phyloP scores from a whole-genome alignment of 2,797 vertebrate species.

The Xyrichtys novacula region DNA sequence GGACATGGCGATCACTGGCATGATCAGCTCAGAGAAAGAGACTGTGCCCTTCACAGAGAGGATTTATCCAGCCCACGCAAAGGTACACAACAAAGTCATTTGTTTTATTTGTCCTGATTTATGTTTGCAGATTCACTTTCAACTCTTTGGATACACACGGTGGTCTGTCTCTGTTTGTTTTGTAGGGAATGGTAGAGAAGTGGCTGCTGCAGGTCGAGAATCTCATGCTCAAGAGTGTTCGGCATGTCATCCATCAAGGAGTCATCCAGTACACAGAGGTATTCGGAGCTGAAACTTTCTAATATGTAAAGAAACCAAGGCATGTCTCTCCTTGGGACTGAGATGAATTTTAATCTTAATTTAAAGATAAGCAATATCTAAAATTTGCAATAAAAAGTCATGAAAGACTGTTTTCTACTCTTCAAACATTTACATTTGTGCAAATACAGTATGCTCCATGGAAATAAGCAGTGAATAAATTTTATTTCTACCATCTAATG shows the following conservation, averaged over 20 bases:
- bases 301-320: not conserved
- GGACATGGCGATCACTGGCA: conserved; percentile 87
- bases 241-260: conserved; percentile 86
- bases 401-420: no score
- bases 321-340: not conserved
- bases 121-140: not conserved
- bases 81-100: conserved; percentile 72
- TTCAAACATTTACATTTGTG: no score
- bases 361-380: no score
- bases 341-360: no score
- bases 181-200: conserved; percentile 96
- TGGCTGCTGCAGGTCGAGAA: conserved; percentile 94
- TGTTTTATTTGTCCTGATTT: not conserved
- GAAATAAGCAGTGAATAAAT: no score
- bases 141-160: not conserved
- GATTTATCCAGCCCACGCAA: conserved; percentile 89
- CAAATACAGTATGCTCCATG: no score
- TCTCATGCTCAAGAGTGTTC: conserved; percentile 89
- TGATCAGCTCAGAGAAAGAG: conserved; percentile 96
- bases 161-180: conserved; percentile 2
- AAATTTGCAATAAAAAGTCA: no score
- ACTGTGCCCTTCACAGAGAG: conserved; percentile 85
- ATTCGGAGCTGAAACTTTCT: not conserved
- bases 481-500: no score
- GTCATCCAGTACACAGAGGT: conserved; percentile 88